Base-by-base conservation (phyloP, 2,888 invertebrate genomes). In the Rhabditoides inermis region DNA sequence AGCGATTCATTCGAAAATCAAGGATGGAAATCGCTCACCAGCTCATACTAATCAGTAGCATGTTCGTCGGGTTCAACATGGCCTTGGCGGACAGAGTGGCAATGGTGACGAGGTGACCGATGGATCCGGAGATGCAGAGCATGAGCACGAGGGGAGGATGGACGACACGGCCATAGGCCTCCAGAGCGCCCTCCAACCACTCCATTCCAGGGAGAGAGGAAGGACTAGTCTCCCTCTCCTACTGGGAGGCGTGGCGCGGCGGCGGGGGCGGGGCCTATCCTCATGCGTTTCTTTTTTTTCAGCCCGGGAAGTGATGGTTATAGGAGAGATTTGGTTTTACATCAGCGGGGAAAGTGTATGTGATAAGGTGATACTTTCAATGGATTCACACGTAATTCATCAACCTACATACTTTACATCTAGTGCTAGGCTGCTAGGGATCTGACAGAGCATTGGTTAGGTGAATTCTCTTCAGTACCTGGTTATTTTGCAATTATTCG, bases 31-130 rank as follows among this genome's bases (percentile, higher is more conserved):
- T n/a, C n/a, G n/a, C 63, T 48, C 40, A 70, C 69, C 66, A 67
- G 18, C 65, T 65, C 71, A 72, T 72, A 35, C 67, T 67, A 45
- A 72, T 70, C 42, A 72, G 51, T 35, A 72, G 61, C 48, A 64
- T 56, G 49, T 72, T 72, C 4, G 71, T 72, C 28, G 72, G 72
- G 51, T 70, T 72, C 12, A 62, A 48, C 59, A 69, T 65, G 18
- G n/a, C n/a, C n/a, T n/a, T n/a, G 18, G 59, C 53, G 2, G 58
- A 60, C 2, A 72, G 55, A 1, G 69, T 64, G 0, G 61, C 61
- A 28, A 72, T 70, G 1, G 71, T 60, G 32, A 72, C 49, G 37
- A 68, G 60, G 53, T 72, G 70, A 3, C 72, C 72, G 26, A 65
- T 53, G 23, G 64, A 55, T 39, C 71, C 72, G 15, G 67, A 58